These are phyloP conservation scores for Stenurella melanura DNA, from an alignment of 2,888 invertebrate species.

Conservation along the genomic window DNA sequence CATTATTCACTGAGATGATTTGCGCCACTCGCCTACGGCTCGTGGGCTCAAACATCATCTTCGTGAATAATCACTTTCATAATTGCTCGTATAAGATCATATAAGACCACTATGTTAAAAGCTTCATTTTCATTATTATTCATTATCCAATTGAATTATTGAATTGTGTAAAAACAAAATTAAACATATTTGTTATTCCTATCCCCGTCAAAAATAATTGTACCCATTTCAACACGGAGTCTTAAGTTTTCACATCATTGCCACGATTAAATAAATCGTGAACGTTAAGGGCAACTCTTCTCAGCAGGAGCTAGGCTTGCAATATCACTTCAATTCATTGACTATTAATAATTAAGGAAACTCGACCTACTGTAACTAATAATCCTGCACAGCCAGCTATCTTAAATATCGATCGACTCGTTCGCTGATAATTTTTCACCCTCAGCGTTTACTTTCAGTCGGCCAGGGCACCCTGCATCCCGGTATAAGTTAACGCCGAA, in stretches of 20 bases:
- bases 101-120: no score
- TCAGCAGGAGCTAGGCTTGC: not conserved
- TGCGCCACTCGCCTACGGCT: no score
- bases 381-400: not conserved
- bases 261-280: not conserved
- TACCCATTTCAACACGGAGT: no score
- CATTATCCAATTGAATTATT: no score
- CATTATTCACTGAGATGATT: no score
- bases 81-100: no score
- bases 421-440: not conserved
- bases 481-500: not conserved
- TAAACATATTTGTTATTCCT: no score
- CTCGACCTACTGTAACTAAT: not conserved
- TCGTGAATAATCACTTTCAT: no score
- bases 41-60: no score
- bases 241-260: not conserved
- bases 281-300: not conserved
- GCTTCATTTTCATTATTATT: no score
- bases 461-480: not conserved
- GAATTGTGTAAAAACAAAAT: no score
- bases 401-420: not conserved
- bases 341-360: not conserved
- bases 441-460: not conserved
- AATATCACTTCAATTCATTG: not conserved
- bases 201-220: no score